phyloP scores from a whole-genome alignment of 2,113 vertebrate genomes.

The Amia ocellicauda region DNA sequence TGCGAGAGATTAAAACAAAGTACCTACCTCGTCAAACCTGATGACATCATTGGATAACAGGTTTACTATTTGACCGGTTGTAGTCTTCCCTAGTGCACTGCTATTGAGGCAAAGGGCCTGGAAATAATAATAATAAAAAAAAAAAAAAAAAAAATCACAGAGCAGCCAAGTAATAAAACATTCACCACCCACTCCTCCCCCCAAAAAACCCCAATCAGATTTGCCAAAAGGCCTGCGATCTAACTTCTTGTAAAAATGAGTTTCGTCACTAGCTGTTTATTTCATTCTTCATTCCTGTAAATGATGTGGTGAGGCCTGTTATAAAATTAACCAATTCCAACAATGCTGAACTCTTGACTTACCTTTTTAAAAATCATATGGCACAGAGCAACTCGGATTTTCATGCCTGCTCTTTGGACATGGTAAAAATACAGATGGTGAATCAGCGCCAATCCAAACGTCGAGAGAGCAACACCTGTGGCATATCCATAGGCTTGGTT shows the following conservation, averaged over 20 bases:
- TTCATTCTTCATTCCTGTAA: too few species aligned
- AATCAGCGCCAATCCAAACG: constrained; percentile 62
- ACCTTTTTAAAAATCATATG: constrained; percentile 95
- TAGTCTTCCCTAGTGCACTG: constrained; percentile 83
- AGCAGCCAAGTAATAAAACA: neutral
- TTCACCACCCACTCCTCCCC: too few species aligned
- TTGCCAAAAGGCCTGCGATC: neutral
- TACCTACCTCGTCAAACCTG: constrained; percentile 87
- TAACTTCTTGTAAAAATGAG: too few species aligned
- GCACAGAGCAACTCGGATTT: constrained; percentile 85
- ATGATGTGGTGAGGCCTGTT: too few species aligned
- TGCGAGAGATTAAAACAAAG: too few species aligned
- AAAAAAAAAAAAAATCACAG: neutral
- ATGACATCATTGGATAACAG: constrained; percentile 94
- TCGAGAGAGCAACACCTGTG: constrained; percentile 62
- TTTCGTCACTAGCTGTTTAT: too few species aligned
- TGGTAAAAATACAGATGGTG: constrained; percentile 88
- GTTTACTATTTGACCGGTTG: constrained; percentile 94
- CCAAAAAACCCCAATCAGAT: too few species aligned
- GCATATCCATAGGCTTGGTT: constrained; percentile 60
- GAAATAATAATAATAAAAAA: neutral
- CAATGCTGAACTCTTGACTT: constrained; percentile 35
- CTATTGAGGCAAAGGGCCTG: constrained; percentile 87
- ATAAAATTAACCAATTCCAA: too few species aligned
- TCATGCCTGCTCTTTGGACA: constrained; percentile 82